Evolutionary conservation across 1,140 invertebrate species (phyloP), one percentile per base, ranked within the genome.

Genomic region (Pseudobourletiella spinata): DNA sequence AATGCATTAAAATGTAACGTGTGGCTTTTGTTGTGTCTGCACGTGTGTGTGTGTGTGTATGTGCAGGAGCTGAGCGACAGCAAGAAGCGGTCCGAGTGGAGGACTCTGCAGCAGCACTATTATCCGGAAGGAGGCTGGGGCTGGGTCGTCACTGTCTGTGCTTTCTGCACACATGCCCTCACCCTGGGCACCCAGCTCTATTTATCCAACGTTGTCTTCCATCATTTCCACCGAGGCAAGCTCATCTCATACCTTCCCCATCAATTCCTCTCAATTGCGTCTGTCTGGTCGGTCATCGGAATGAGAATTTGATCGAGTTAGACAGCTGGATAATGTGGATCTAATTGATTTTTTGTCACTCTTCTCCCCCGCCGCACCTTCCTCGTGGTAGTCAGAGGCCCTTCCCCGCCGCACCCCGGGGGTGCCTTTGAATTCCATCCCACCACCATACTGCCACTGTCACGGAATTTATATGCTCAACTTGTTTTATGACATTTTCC

Each of bases 51-150:
- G n/a, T n/a, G n/a, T n/a, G n/a, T n/a, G n/a, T n/a, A n/a, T n/a
- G 32, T n/a, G 8, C 32, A 8, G 32, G 20, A 55, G 52, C 28
- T 32, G 14, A 35, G 28, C 29, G 52, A 55, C 26, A 55, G 52
- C 18, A 67, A 66, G 57, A 62, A 63, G 30, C 48, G 57, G 25
- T 63, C 61, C 32, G 68, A 71, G 25, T 65, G 70, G 59, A 56
- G 67, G 54, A 71, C 70, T 15, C 52, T 81, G 65, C 75, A 72
- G 63, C 80, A 81, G 66, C 81, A 84, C 69, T 83, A 83, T 72
- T 84, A 83, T 67, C 83, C 83, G 0, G 83, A 64, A 54, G 63
- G 63, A 3, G 65, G 65, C 8, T 67, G 60, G 57, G 65, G 65
- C 15, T 67, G 58, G 43, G 54, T 67, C 29, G 32, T 67, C 1